These are phyloP conservation scores for Whitmania pigra DNA, from an alignment of 1,140 invertebrate genomes.

Conservation along the genomic window DNA sequence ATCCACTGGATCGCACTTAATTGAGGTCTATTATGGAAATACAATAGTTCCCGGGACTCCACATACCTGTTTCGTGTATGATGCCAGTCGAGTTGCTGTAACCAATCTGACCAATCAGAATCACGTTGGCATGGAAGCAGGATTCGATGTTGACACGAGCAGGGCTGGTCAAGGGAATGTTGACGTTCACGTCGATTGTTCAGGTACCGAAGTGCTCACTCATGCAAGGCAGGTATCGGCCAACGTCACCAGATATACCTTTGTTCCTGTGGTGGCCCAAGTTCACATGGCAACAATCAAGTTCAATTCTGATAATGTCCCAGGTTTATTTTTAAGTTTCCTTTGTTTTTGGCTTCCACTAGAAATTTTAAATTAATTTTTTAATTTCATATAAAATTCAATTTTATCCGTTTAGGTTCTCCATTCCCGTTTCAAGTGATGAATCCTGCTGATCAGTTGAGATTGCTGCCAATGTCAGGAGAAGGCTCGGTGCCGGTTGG, in stretches of 20 bases:
- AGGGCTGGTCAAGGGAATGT: conserved; percentile 93
- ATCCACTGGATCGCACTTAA: conserved; percentile 2
- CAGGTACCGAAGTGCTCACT: background rate
- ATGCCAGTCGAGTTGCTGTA: conserved; percentile 57
- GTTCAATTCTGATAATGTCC: conserved; percentile 54
- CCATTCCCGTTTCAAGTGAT: conserved; percentile 7
- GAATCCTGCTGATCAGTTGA: conserved; percentile 16
- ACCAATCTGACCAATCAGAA: conserved; percentile 40
- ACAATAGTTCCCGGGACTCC: conserved; percentile 79
- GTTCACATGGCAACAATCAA: conserved; percentile 66
- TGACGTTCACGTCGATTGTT: conserved; percentile 86
- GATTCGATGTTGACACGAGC: conserved; percentile 84
- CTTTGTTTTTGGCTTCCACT: too few relatives aligned
- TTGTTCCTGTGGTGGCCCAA: conserved; percentile 64
- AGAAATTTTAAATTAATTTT: too few relatives aligned
- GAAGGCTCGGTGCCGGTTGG: background rate
- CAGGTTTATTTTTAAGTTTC: conserved; percentile 31
- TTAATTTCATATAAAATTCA: too few relatives aligned
- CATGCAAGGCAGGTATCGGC: conserved; percentile 41
- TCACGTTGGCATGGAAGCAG: conserved; percentile 18
- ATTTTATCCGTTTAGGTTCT: background rate
- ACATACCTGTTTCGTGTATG: conserved; percentile 81
- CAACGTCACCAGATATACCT: conserved; percentile 56
- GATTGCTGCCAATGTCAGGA: background rate
- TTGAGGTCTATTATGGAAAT: conserved; percentile 46